Conservation (phyloP, 2,797 vertebrate species). For the Threskiornis aethiopicus region DNA sequence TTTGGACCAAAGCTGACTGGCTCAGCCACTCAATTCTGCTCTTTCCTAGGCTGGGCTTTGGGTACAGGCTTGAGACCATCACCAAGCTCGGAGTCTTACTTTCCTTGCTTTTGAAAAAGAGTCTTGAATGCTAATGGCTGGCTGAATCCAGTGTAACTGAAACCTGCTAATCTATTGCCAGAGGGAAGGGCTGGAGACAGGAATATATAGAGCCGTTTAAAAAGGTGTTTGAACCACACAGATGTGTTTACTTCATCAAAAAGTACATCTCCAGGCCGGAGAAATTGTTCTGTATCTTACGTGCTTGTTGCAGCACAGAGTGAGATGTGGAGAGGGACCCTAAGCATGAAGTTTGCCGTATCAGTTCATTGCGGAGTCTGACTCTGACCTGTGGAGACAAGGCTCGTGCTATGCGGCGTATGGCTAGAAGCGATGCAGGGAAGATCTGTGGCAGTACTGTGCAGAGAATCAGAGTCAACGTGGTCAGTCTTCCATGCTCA, state of each 20-base stretch:
- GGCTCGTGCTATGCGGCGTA: fast-evolving
- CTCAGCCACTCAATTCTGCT: background rate
- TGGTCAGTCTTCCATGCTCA: background rate
- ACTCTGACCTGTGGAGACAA: background rate
- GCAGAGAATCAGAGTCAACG: background rate
- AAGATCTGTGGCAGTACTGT: background rate
- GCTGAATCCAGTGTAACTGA: background rate
- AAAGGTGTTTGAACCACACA: background rate
- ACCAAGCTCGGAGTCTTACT: background rate
- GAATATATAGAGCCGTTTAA: background rate
- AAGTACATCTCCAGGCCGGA: background rate
- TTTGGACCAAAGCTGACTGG: background rate
- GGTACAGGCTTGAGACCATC: background rate
- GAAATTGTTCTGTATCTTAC: background rate
- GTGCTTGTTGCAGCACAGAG: background rate
- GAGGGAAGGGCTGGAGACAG: background rate
- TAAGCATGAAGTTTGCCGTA: background rate
- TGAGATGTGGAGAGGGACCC: background rate
- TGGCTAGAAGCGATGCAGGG: background rate
- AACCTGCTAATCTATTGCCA: background rate
- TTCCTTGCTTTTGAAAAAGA: background rate
- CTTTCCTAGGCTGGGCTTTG: background rate
- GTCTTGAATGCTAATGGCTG: background rate
- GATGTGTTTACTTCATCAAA: background rate
- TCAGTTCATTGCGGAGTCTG: background rate